Base-by-base conservation (phyloP, 2,797 vertebrate species). In the Anisognathus igniventris region DNA sequence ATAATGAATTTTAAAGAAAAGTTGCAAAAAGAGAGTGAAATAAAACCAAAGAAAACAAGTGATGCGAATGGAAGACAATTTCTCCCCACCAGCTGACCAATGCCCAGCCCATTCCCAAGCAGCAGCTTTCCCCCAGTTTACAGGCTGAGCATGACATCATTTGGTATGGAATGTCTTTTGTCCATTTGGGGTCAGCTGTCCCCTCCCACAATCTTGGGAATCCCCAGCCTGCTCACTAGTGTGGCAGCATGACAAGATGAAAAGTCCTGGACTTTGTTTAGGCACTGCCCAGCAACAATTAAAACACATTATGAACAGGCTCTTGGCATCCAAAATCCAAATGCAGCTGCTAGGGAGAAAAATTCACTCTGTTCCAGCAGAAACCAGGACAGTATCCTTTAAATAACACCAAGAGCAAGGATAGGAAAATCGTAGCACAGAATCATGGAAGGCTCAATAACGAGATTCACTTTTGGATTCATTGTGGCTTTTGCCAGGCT, bases 371-470 rank as follows among this genome's bases (percentile, higher is more conserved):
- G 6, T 21, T 65, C 40, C 35, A 48, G 21, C 31, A 71, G n/a
- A 76, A 82, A 61, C 11, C 40, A 61, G 53, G 53, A 44, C n/a
- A 72, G 15, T 12, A n/a, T 31, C 35, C 68, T 92, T 88, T 87
- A 79, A 91, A 76, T 62, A 78, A 47, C 17, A 83, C 30, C 50
- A 83, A 20, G 7, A 44, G 39, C 2, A 68, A 8, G 33, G 35
- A 54, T 6, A 66, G 6, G 47, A 33, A 65, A 66, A 14, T 10
- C 0, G 0, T 39, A 66, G 7, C 17, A 67, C 13, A 31, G 86
- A 92, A 40, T 88, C 45, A 37, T 13, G n/a, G 79, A 51, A 91
- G 23, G 31, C 45, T 93, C 66, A 80, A 33, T 88, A 93, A 62
- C 2, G 19, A 80, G 54, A 20, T 7, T 58, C 1, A 2, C 3